Evolutionary conservation across 1,140 invertebrate species (phyloP).

Genomic region (Liolophura sinensis): DNA sequence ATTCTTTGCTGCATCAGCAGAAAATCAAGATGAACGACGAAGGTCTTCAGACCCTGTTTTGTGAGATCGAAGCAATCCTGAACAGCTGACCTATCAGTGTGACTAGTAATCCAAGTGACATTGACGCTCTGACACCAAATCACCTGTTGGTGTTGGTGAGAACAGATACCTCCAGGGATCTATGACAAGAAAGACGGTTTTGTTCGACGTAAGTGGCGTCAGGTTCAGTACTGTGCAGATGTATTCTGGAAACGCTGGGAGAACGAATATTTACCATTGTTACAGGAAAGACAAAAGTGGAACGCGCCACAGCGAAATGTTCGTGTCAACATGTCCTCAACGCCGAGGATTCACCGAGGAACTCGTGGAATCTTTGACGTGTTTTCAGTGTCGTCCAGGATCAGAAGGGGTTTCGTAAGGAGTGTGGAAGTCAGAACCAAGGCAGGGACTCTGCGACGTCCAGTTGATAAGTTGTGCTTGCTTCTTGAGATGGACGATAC

Average conservation of each 20-base stretch:
- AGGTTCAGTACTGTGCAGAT: no score
- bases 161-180: conserved; percentile 16
- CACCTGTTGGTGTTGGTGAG: conserved; percentile 23
- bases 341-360: conserved; percentile 23
- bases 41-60: conserved; percentile 6
- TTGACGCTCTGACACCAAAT: conserved; percentile 27
- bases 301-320: conserved; percentile 13
- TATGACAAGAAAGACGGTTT: conserved; percentile 22
- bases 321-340: conserved; percentile 24
- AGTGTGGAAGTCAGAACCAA: conserved; percentile 15
- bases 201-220: conserved; percentile 3
- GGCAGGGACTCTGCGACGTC: conserved; percentile 3
- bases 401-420: conserved; percentile 9
- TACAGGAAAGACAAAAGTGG: conserved; percentile 29
- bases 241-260: no score
- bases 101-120: conserved; percentile 10
- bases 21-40: conserved; percentile 6
- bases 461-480: conserved; percentile 22
- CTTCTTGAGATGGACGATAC: no score
- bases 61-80: conserved; percentile 6
- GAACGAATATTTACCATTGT: conserved; percentile 17
- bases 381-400: conserved; percentile 13
- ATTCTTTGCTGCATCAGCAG: conserved; percentile 1
- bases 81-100: conserved; percentile 19
- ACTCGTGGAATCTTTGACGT: conserved; percentile 16